phyloP scores from a whole-genome alignment of 2,797 vertebrate genomes.

The Mus spretus region DNA sequence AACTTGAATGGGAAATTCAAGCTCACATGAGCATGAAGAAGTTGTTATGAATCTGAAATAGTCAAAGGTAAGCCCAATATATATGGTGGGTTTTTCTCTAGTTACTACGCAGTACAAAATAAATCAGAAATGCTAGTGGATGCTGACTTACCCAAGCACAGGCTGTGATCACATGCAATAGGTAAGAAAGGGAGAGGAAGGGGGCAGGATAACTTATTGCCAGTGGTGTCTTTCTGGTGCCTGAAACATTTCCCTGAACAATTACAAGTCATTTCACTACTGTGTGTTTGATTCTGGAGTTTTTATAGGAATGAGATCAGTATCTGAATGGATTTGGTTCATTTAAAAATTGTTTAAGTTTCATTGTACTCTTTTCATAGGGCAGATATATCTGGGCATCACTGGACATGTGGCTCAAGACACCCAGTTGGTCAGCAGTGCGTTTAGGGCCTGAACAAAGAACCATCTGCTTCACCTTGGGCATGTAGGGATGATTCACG shows the following conservation, averaged over 20 bases:
- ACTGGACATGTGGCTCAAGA: neutral
- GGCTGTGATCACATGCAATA: constrained; percentile 90
- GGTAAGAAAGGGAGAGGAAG: constrained; percentile 86
- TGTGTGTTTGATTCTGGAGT: neutral
- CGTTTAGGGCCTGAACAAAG: constrained; percentile 1
- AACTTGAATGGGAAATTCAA: neutral
- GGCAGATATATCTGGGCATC: neutral
- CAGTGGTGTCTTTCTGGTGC: constrained; percentile 86
- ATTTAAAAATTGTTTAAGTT: constrained; percentile 37
- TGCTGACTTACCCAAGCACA: constrained; percentile 67
- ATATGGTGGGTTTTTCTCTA: constrained; percentile 31
- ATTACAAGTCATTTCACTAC: constrained; percentile 85
- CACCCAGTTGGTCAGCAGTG: neutral
- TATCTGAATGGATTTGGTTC: constrained; percentile 58
- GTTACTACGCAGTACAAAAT: constrained; percentile 62
- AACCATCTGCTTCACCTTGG: constrained; percentile 46
- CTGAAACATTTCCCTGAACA: constrained; percentile 88
- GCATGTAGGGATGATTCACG: neutral
- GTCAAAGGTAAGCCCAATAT: neutral
- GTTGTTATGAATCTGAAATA: neutral
- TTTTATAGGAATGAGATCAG: constrained; percentile 34
- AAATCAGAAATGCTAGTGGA: constrained; percentile 58
- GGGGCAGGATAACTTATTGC: constrained; percentile 84
- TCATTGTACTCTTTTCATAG: constrained; percentile 47
- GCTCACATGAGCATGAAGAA: neutral